Evolutionary conservation across 2,888 invertebrate species (phyloP).

Genomic region (Macaria notata): DNA sequence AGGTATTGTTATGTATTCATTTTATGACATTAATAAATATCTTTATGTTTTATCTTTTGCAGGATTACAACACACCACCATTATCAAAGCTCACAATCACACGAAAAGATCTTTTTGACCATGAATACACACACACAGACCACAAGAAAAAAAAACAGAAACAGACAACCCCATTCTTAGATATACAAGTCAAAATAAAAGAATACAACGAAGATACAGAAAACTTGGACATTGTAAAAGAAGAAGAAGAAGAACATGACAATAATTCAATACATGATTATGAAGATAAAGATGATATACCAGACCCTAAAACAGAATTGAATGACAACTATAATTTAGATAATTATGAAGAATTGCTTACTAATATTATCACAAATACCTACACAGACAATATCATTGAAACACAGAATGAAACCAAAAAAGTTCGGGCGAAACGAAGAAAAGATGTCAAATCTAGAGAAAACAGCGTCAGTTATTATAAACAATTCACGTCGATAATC

Average conservation of each 20-base stretch:
- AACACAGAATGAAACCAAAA: not conserved
- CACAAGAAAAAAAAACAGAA: slow-evolving; percentile 3
- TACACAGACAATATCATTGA: too few relatives aligned
- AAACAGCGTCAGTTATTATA: slow-evolving; percentile 22
- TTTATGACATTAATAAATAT: too few relatives aligned
- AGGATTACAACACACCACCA: slow-evolving; percentile 14
- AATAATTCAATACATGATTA: slow-evolving; percentile 11
- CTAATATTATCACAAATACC: not conserved
- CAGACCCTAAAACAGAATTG: not conserved
- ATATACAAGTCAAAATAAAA: not conserved
- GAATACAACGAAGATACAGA: not conserved
- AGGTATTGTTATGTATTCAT: too few relatives aligned
- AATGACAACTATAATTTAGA: not conserved
- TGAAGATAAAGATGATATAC: slow-evolving; percentile 4
- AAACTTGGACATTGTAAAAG: slow-evolving; percentile 4
- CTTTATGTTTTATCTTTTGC: not conserved
- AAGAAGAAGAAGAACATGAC: slow-evolving; percentile 12
- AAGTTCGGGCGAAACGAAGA: slow-evolving; percentile 11
- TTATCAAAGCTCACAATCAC: slow-evolving; percentile 20
- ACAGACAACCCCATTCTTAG: not conserved
- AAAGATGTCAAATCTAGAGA: slow-evolving; percentile 19
- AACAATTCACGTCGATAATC: slow-evolving; percentile 19
- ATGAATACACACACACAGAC: slow-evolving; percentile 20
- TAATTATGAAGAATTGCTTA: not conserved
- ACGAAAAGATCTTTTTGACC: slow-evolving; percentile 22